phyloP scores from a whole-genome alignment of 2,888 invertebrate species.

The Erebia ligea region DNA sequence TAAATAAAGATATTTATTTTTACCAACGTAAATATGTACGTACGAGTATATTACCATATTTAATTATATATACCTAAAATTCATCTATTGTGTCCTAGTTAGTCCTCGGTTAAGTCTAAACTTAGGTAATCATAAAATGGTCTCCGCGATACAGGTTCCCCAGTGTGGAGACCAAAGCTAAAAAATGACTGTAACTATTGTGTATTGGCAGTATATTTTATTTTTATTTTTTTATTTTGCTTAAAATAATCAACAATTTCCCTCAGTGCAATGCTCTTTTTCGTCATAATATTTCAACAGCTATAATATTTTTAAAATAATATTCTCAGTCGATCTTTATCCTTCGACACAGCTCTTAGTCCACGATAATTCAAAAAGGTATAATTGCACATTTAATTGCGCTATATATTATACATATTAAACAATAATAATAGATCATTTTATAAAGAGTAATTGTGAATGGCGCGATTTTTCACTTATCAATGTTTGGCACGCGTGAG shows the following conservation, averaged over 20 bases:
- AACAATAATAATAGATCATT: constrained; percentile 63
- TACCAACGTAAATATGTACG: background rate
- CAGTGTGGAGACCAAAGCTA: too few relatives aligned
- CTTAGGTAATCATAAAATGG: too few relatives aligned
- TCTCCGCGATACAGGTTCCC: too few relatives aligned
- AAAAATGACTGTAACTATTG: too few relatives aligned
- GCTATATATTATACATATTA: constrained; percentile 42
- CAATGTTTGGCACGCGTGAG: constrained; percentile 67
- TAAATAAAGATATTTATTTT: background rate
- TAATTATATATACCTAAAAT: background rate
- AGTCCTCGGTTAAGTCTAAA: too few relatives aligned
- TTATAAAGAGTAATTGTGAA: constrained; percentile 68
- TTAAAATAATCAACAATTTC: background rate
- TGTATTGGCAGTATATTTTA: too few relatives aligned
- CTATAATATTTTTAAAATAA: too few relatives aligned
- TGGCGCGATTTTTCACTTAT: constrained; percentile 64
- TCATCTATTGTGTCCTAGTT: too few relatives aligned
- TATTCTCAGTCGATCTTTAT: background rate
- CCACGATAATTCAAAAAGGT: constrained; percentile 24
- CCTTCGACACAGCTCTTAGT: background rate
- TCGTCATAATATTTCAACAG: too few relatives aligned
- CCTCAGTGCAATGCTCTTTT: background rate
- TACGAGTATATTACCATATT: background rate
- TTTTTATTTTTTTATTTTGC: too few relatives aligned
- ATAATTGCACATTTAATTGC: constrained; percentile 34